Base-by-base conservation (phyloP, 2,888 invertebrate genomes). In the Uropetala carovei region DNA sequence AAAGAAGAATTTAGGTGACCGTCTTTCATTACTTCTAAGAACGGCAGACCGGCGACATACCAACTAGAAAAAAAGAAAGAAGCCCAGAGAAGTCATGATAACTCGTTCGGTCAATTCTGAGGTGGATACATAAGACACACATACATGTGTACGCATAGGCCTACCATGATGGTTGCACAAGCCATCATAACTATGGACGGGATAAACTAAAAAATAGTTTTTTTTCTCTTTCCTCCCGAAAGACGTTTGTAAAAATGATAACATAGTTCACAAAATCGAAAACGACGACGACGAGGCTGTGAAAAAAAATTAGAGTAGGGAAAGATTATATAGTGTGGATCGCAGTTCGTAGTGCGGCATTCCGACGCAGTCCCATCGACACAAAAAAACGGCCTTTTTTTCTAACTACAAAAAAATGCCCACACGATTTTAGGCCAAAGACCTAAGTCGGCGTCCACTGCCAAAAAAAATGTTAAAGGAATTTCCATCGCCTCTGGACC, bases 401-500 rank as follows among this genome's bases (percentile, higher is more conserved):
- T 60, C 18, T 64, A 89, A 85, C 75, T n/a, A 11, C 22, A 58
- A 85, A 30, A n/a, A 16, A 68, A 89, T 68, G 89, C 89, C 64
- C 64, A 56, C 64, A 43, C 68, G 10, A 64, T 56, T 89, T 64
- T n/a, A 56, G 89, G 86, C 60, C 86, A 30, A 60, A 1, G 86
- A 60, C 59, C 86, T 11, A 16, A 64, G 60, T 86, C 86, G 86
- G 43, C 89, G 89, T 68, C 89, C 89, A 89, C 89, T 89, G 89
- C 89, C 89, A 89, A 64, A 59, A n/a, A 89, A 89, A 18, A 59
- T 68, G 68, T 68, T 10, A 60, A 60, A 86, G 86, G 60, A 86
- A 86, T 43, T 89, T 68, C 89, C 89, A 64, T 68, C 89, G 89
- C 89, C 89, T 89, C 89, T 89, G 89, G 89, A 89, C 89, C 43